Evolutionary conservation across 2,888 invertebrate genomes (phyloP), one percentile per base, ranked within the genome.

Genomic region (Pinctada fucata): DNA sequence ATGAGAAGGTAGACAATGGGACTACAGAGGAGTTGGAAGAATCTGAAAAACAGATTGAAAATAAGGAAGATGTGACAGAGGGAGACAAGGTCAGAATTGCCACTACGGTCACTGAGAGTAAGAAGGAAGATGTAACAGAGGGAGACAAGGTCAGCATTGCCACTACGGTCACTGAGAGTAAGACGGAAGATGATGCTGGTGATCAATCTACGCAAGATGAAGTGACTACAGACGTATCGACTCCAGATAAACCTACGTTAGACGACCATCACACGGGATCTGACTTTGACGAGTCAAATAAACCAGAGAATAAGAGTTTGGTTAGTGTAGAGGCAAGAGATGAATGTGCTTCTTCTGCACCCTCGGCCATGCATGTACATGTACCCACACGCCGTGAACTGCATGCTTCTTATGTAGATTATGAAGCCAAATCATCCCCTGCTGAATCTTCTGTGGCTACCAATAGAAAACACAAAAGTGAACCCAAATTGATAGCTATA

Each of bases 401-500:
- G n/a, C 51, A 76, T 65, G 76, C 74, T 16, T 64, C 71, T 8
- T 75, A 67, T 63, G 71, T 75, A 16, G 75, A 79, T 45, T 63
- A 67, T 16, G n/a, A 69, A 69, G 66, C 45, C n/a, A 71, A 45
- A 50, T 52, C 63, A 51, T 52, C 58, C 6, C 58, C 58, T 58
- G 58, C 58, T 58, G 58, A 6, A 58, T 58, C 58, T 13, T 58
- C 58, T 69, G 86, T 89, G 16, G 89, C 88, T 3, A 76, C 77
- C 10, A 81, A 84, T 58, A 79, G 77, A 13, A 85, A 68, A 74
- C 76, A 77, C 66, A 87, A 85, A 79, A 85, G 86, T 82, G 82
- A 84, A 75, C 90, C 90, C 8, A 85, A 85, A 74, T 82, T 90
- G 77, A 84, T 85, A 82, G 87, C 85, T 78, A 88, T 89, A 65